These are phyloP conservation scores for Microplitis demolitor DNA, from an alignment of 1,140 invertebrate genomes.

Conservation along the genomic window DNA sequence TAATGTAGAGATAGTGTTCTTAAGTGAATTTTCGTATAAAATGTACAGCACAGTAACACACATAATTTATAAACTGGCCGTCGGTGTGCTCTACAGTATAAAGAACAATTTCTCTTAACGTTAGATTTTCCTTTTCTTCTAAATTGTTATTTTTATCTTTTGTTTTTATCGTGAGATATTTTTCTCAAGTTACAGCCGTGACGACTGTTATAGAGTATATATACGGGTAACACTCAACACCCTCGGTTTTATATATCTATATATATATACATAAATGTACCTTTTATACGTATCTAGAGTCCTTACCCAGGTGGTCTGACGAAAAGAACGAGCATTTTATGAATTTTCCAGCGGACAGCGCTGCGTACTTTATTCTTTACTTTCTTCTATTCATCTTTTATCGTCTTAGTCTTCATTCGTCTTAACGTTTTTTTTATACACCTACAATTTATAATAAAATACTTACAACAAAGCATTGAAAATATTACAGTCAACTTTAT, in stretches of 20 bases:
- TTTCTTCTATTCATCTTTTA: conserved; percentile 7
- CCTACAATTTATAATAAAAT: no score
- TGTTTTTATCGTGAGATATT: conserved; percentile 16
- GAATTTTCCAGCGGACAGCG: neutral
- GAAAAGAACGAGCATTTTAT: conserved; percentile 21
- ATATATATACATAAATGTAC: no score
- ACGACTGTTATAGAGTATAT: neutral
- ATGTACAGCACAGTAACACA: neutral
- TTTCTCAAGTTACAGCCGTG: conserved; percentile 16
- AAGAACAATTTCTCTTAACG: neutral
- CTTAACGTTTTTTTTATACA: neutral
- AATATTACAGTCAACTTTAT: neutral
- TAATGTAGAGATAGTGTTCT: no score
- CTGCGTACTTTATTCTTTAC: conserved; percentile 9
- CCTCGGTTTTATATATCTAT: neutral
- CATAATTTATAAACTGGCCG: no score
- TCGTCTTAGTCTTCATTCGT: neutral
- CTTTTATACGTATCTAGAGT: no score
- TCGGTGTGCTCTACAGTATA: no score
- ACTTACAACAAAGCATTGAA: no score
- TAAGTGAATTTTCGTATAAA: neutral
- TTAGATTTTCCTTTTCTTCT: neutral
- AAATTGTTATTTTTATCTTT: conserved; percentile 1
- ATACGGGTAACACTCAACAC: neutral
- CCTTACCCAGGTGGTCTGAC: conserved; percentile 7